Percentiles rank a stretch among this genome's conserved stretches.
These are phyloP conservation scores for Parasteatoda tepidariorum DNA, from an alignment of 1,140 invertebrate genomes.

Conservation along the genomic window DNA sequence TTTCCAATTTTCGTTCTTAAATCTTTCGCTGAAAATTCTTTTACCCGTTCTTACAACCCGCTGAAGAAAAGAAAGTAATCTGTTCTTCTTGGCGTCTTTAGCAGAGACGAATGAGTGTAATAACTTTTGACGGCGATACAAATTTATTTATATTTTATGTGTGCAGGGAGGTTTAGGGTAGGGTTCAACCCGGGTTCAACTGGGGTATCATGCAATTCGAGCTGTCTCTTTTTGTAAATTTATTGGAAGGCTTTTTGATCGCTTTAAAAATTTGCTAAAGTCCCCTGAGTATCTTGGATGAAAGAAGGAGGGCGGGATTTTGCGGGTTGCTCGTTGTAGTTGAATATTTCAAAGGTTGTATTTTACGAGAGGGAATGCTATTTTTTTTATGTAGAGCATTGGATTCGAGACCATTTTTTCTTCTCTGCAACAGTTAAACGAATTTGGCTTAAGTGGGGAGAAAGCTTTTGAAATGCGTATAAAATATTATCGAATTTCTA, in stretches of 20 bases:
- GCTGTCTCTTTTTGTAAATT: constrained; percentile 6
- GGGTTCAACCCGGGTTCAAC: neutral
- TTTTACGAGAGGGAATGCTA: too few relatives aligned
- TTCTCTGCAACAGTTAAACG: too few relatives aligned
- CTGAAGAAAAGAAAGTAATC: neutral
- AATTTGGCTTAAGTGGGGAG: too few relatives aligned
- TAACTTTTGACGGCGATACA: constrained; percentile 7
- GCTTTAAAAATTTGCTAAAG: constrained; percentile 7
- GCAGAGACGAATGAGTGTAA: constrained; percentile 4
- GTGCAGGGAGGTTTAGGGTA: neutral
- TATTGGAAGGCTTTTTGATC: neutral
- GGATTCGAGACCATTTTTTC: too few relatives aligned
- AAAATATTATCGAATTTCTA: too few relatives aligned
- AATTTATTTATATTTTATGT: constrained; percentile 29
- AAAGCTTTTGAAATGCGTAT: too few relatives aligned
- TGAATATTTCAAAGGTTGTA: neutral
- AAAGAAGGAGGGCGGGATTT: neutral
- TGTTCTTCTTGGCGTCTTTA: neutral
- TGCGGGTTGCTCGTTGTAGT: neutral
- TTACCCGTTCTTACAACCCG: neutral
- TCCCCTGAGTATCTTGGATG: neutral
- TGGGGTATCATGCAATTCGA: neutral
- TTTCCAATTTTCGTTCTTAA: too few relatives aligned
- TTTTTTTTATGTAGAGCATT: too few relatives aligned
- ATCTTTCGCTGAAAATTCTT: too few relatives aligned